These are phyloP conservation scores for Tinea pellionella DNA, from an alignment of 2,888 invertebrate species.

Conservation along the genomic window DNA sequence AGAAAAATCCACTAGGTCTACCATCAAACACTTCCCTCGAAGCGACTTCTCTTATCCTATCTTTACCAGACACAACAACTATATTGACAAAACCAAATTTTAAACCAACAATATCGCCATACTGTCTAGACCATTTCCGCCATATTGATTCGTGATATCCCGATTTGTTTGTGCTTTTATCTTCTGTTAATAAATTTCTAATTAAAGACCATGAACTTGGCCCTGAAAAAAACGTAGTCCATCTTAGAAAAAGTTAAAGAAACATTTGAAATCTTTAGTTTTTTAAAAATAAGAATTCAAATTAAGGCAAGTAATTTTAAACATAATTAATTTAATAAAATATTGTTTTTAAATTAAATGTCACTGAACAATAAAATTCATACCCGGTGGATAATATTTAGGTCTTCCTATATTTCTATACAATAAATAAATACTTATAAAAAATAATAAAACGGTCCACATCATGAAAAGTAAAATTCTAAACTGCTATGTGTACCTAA, in stretches of 20 bases:
- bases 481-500: neutral
- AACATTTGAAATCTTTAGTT: too few species aligned
- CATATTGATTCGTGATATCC: constrained; percentile 71
- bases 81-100: constrained; percentile 72
- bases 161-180: constrained; percentile 31
- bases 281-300: too few species aligned
- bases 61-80: constrained; percentile 72
- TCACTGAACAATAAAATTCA: neutral
- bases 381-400: constrained; percentile 17
- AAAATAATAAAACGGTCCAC: neutral
- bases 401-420: constrained; percentile 13
- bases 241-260: too few species aligned
- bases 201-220: constrained; percentile 42
- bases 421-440: neutral
- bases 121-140: constrained; percentile 64
- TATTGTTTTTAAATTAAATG: too few species aligned
- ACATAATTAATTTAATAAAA: too few species aligned
- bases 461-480: neutral
- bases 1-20: constrained; percentile 79
- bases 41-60: constrained; percentile 73
- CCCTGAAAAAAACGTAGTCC: constrained; percentile 45
- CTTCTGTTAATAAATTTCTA: constrained; percentile 45
- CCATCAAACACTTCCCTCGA: constrained; percentile 76
- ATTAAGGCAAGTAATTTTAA: too few species aligned
- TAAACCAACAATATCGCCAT: constrained; percentile 76